These are phyloP conservation scores for Adelognathus sp. DNA, from an alignment of 2,888 invertebrate genomes.

Conservation along the genomic window DNA sequence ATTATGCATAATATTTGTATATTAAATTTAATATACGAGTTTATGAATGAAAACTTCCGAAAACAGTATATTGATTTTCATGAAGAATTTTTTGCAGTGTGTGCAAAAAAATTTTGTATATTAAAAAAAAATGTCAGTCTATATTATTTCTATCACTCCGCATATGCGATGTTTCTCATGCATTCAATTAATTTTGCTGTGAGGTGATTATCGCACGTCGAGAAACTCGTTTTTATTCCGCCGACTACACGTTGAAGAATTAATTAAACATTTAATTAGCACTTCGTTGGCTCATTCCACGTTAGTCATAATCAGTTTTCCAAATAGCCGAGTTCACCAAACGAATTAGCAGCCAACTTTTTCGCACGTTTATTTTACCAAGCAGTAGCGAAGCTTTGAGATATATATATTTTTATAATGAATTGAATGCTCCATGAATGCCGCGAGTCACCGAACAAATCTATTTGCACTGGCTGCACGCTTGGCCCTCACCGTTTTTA, in stretches of 20 bases:
- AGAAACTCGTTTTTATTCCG: too few species aligned
- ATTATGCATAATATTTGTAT: too few species aligned
- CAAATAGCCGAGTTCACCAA: background rate
- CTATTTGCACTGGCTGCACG: slow-evolving; percentile 40
- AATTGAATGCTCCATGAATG: slow-evolving; percentile 31
- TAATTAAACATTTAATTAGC: background rate
- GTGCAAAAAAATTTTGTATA: too few species aligned
- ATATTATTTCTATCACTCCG: too few species aligned
- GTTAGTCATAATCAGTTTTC: background rate
- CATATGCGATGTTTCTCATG: too few species aligned
- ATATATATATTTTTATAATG: slow-evolving; percentile 22
- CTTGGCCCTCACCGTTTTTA: slow-evolving; percentile 30
- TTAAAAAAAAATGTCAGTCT: too few species aligned
- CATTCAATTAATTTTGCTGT: background rate
- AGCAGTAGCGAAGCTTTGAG: background rate
- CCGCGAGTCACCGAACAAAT: slow-evolving; percentile 26
- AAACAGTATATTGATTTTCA: too few species aligned
- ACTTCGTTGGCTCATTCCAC: background rate
- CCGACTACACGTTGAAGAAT: too few species aligned
- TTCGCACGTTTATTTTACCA: background rate
- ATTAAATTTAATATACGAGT: too few species aligned
- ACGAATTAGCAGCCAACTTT: background rate
- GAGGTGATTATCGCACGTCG: too few species aligned
- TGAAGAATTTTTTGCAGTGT: too few species aligned
- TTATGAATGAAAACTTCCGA: too few species aligned